Evolutionary conservation across 2,113 vertebrate genomes (phyloP).

Genomic region (Regulus satrapa): DNA sequence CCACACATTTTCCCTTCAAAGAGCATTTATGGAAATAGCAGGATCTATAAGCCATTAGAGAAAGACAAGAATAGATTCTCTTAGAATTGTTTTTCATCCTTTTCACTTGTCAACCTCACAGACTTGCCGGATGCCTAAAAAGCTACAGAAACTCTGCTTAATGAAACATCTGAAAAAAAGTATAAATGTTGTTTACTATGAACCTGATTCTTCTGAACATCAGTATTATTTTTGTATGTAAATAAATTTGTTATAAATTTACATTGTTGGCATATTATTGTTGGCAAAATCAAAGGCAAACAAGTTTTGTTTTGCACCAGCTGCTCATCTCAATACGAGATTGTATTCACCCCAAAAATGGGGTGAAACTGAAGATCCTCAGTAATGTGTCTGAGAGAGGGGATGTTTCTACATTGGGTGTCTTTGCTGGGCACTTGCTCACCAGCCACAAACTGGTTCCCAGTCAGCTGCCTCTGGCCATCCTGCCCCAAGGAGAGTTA

Average conservation of each 20-base stretch:
- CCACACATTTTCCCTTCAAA: slow-evolving; percentile 33
- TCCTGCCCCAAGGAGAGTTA: background rate
- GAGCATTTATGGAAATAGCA: slow-evolving; percentile 38
- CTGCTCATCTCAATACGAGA: background rate
- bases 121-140: background rate
- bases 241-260: background rate
- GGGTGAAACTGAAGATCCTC: background rate
- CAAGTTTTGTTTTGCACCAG: background rate
- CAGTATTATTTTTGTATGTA: background rate
- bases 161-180: background rate
- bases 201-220: background rate
- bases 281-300: background rate
- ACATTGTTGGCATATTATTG: background rate
- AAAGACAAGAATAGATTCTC: slow-evolving; percentile 27
- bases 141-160: background rate
- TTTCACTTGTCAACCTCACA: background rate
- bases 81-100: background rate
- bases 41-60: slow-evolving; percentile 46
- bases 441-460: background rate
- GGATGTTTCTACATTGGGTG: background rate
- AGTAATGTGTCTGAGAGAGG: background rate
- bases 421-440: background rate
- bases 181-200: background rate
- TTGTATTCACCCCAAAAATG: too few species aligned
- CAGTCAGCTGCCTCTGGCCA: background rate